Base-by-base conservation (phyloP, 2,888 invertebrate species). In the Drosophila paramelanica region DNA sequence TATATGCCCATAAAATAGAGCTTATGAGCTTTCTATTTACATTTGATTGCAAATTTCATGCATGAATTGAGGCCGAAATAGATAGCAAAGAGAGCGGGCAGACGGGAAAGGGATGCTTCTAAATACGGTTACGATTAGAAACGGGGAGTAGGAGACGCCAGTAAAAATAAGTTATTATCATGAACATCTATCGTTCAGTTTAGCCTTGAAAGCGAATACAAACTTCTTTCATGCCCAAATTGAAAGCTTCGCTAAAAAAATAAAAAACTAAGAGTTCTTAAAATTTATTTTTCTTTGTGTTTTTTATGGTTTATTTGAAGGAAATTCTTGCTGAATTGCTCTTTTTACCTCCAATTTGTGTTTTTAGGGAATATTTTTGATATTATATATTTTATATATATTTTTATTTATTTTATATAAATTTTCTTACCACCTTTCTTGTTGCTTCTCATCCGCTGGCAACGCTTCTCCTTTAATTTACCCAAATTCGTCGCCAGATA, bases 11-110 rank as follows among this genome's bases (percentile, higher is more conserved):
- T 76, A 61, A 77, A 77, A 67, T 55, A 38, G 62, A 76, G 88
- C 82, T 81, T 84, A 84, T 57, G 66, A 79, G 81, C 82, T 87
- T 81, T 81, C 65, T 64, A 81, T 87, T 81, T 79, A 71, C 81
- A 72, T 82, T 84, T 84, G 68, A 84, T 79, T 81, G 82, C 82
- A 67, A 79, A 82, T 71, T 81, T 84, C 68, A 67, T 67, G 81
- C 73, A 55, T 68, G 76, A 73, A 52, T 51, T 51, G 60, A 33
- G 61, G 41, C 49, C 59, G 50, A 39, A 43, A 43, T 23, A 55
- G 56, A 59, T 39, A 59, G 23, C 25, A 23, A 46, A 5, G 51
- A 6, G 14, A 7, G 27, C 1, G 10, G 38, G 11, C 1, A 4
- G 7, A 10, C 6, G 42, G 13, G 33, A 13, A 11, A 2, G 3